Base-by-base conservation (phyloP, 1,140 invertebrate genomes). In the Drosophila bocqueti region DNA sequence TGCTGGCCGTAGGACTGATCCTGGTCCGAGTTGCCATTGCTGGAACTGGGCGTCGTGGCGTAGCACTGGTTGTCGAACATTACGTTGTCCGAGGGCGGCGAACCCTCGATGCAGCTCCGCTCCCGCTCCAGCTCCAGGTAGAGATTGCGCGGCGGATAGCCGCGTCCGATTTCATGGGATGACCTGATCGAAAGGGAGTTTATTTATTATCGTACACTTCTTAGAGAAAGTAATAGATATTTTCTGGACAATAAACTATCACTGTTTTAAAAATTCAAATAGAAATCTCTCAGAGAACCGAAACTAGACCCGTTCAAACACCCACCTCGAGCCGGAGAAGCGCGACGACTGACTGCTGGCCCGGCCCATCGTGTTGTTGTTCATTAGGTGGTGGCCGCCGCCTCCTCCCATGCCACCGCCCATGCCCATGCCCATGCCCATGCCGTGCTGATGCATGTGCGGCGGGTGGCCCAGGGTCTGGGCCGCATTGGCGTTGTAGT, bases 41-140 rank as follows among this genome's bases (percentile, higher is more conserved):
- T 97, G 29, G 97, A 98, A 80, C 97, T 97, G 18, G 97, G 97
- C 38, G 97, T 98, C 15, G 97, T 98, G 16, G 97, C 97, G 94
- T 98, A 98, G 94, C 97, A 98, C 90, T 97, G 97, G 94, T 98
- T 97, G 94, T 98, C 97, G 93, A 98, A 98, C 93, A 98, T 96
- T 31, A 97, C 97, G 93, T 98, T 97, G 93, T 98, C 97, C 52
- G 97, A 98, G 4, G 97, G 97, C 64, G 97, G 97, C 9, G 97
- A 98, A 73, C 96, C 94, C 90, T 97, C 97, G 92, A 95, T 95
- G 93, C 95, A 95, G 92, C 94, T 94, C 2, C 83, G 69, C 93
- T 95, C 95, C 59, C 96, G 94, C 93, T 97, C 96, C 93, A 97
- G 95, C 94, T 98, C 97, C 93, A 98, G 95, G 93, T 97, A 98